Base-by-base conservation (phyloP, 2,113 vertebrate genomes). In the Poeciliopsis retropinna region DNA sequence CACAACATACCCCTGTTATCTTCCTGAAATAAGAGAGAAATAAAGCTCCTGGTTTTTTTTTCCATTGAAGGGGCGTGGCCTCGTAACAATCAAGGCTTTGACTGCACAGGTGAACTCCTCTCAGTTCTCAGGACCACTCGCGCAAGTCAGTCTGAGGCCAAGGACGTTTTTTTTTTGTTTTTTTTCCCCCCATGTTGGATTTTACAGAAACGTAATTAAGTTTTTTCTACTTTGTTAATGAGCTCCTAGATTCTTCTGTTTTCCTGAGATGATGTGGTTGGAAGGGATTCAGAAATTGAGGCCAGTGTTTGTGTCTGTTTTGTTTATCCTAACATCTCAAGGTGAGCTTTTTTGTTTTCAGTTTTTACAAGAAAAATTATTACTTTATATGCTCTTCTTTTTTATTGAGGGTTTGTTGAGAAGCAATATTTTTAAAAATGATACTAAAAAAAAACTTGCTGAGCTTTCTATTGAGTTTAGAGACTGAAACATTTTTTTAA, bases 11-110 rank as follows among this genome's bases (percentile, higher is more conserved):
- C 9, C 47, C 17, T 54, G 6, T 22, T 54, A 9, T 9, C 51
- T 8, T n/a, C 6, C 51, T n/a, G 51, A 57, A 19, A 25, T 54
- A 8, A 22, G 47, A 19, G 44, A 6, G 17, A 51, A 22, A 54
- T 54, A 54, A 54, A 8, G 51, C 8, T n/a, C 25, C 51, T 10
- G 34, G 22, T 4, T 51, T 15, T 54, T n/a, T 25, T 25, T 25
- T n/a, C 22, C 9, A n/a, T 10, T 7, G 25, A 6, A 62, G 75
- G 78, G 87, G 90, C 78, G 85, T 80, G 87, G 68, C 67, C 37
- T 87, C 61, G 19, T 32, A 28, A 64, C 65, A 75, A 70, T 75
- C 57, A 64, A 12, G 32, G 34, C 62, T 72, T 67, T 78, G 71
- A 62, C 4, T 1, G 54, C 41, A 60, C 80, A 90, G 87, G 87